Evolutionary conservation across 2,113 vertebrate genomes (phyloP), one percentile per base, ranked within the genome.

Genomic region (Silurus asotus): DNA sequence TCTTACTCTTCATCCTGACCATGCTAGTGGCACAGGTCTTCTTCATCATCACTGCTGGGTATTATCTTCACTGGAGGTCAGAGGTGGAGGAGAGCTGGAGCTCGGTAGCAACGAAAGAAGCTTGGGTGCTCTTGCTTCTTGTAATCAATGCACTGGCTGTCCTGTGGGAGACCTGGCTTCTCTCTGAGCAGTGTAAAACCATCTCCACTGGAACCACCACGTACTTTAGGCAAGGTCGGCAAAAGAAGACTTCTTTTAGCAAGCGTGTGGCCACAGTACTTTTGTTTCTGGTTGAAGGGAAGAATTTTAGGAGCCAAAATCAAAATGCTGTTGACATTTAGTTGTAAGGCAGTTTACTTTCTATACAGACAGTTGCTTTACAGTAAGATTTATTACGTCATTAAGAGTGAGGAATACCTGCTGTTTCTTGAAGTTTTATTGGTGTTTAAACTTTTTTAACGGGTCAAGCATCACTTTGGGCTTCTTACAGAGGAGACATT

Each of bases 131-230:
- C 59, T 91, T 89, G 56, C 84, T 95, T 91, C 75, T 91, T 7
- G 11, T 92, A 9, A 90, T 95, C 92, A 95, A 95, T 72, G 61
- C 76, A 0, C 62, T 95, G 70, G 94, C 94, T 0, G 76, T 94
- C 15, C 15, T 94, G 8, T 96, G 95, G 95, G 94, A 95, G 87
- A 84, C 78, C 65, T 95, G 94, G 93, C 89, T 96, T 25, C 88
- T 96, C 28, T 90, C 51, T 0, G 94, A 95, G 84, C 95, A 96
- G 90, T 93, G 95, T 82, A 90, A 92, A 13, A 92, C 93, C 14
- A 49, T 96, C 20, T 91, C 94, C 61, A 86, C 85, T 9, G 94
- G 93, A 82, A 94, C 91, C 3, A 95, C 94, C n/a, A 95, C 91
- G 9, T 95, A 94, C 82, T 95, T 94, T 85, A 90, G 88, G 81